Evolutionary conservation across 2,113 vertebrate genomes (phyloP).

Genomic region (Spizaetus ornatus): DNA sequence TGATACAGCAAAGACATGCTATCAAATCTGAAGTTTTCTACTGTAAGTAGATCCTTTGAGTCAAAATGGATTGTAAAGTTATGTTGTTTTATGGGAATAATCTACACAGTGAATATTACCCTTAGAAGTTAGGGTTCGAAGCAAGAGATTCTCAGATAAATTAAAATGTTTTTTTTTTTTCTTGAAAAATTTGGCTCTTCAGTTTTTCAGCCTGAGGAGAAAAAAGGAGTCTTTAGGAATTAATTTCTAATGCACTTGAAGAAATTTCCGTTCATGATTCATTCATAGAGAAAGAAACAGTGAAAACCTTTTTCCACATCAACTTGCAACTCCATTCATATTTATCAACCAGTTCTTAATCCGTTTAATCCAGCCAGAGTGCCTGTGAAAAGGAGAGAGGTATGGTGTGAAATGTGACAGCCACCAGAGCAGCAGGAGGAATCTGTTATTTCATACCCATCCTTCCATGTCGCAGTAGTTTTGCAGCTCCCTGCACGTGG

Average conservation of each 20-base stretch:
- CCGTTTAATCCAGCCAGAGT: constrained; percentile 55
- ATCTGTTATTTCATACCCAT: constrained; percentile 15
- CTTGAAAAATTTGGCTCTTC: background rate
- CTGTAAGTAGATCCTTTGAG: background rate
- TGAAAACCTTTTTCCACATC: constrained; percentile 50
- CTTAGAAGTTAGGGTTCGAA: background rate
- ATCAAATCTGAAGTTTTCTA: background rate
- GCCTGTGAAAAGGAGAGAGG: constrained; percentile 57
- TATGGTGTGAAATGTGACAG: constrained; percentile 60
- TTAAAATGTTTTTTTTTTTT: background rate
- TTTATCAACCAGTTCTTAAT: constrained; percentile 48
- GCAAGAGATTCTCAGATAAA: background rate
- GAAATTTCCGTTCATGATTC: constrained; percentile 32
- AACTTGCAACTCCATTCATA: constrained; percentile 45
- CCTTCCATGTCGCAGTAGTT: background rate
- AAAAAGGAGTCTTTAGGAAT: constrained; percentile 2
- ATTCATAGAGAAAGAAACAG: constrained; percentile 58
- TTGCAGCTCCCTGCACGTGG: fast-evolving
- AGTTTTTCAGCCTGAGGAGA: background rate
- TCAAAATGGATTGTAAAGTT: background rate
- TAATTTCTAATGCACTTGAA: constrained; percentile 54
- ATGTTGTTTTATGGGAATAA: background rate
- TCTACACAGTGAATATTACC: background rate
- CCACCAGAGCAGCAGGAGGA: constrained; percentile 55
- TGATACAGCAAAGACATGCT: background rate